Base-by-base conservation (phyloP, 35 echinoderm and acorn worm species). In the Heliocidaris erythrogramma region DNA sequence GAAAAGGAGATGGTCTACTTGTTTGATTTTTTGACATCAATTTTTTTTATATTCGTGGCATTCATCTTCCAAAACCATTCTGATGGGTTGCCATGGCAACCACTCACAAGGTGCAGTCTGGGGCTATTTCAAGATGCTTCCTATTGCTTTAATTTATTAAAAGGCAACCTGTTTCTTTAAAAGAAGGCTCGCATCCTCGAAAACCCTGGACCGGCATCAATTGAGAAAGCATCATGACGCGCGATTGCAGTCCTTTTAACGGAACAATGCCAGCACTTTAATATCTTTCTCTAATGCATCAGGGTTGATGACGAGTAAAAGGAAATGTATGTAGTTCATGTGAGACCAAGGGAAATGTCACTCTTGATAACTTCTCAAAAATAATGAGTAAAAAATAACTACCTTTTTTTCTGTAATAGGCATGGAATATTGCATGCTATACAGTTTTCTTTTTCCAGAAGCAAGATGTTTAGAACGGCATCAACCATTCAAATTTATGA, bases 91-190 rank as follows among this genome's bases (percentile, higher is more conserved):
- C 65, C 27, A 78, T 78, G 65, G 27, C 5, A 78, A 78, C 65
- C 65, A 78, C 65, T 78, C 65, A 78, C 65, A 78, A 78, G 65
- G 65, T 78, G 17, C 65, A 78, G 65, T 78, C 65, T 78, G 65
- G 27, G 65, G 65, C 65, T 78, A 78, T 78, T 27, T 78, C 65
- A 78, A 78, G 65, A 78, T 27, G 65, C 18, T 24, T 78, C 24
- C 17, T 5, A 27, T 5, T 21, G 18, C 21, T 24, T 69, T 78
- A 78, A 78, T 78, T 78, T n/a, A 78, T 78, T 78, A 78, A 78
- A 78, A 78, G 65, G 65, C 65, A 78, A 78, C 65, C 65, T 78
- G 65, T 78, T 78, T 78, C 65, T 78, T 78, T 78, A 18, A 78
- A n/a, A 78, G 27, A 27, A 78, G 18, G 65, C 65, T 78, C 27